Base-by-base conservation (phyloP, 2,888 invertebrate species). In the Napeogenes sylphis region DNA sequence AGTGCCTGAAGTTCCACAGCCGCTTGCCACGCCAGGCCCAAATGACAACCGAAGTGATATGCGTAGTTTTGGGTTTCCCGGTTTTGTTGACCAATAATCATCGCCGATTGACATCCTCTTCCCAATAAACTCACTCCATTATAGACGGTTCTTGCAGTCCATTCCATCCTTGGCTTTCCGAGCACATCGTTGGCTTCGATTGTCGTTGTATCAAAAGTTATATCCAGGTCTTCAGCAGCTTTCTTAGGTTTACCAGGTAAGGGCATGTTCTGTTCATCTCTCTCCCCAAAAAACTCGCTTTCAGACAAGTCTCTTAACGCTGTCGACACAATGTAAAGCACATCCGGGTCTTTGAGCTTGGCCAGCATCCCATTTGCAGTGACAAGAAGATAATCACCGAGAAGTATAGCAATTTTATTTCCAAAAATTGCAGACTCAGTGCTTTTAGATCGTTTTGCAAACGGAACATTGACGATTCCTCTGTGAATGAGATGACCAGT, bases 361-460 rank as follows among this genome's bases (percentile, higher is more conserved):
- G 97, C 96, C n/a, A 97, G 84, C 83, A 95, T 96, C 3, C 93
- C 92, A 74, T 95, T 96, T 33, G 96, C 96, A 72, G 94, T 96
- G 4, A 94, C 95, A 12, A 97, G 84, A 33, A 97, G 90, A 75
- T 96, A 97, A 80, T 97, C 97, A 2, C 96, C 97, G 65, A 95
- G 94, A 0, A 97, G 87, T 3, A 97, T 92, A 0, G 97, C 96
- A 67, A 97, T 95, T 90, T 97, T 97, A 75, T 97, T 97, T 0
- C 97, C 97, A 78, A 95, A 96, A 70, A 95, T 94, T 84, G 97
- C 94, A 56, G 96, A 95, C 67, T 93, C 93, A 2, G 92, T 91
- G 65, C 92, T 92, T 42, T 92, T 91, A 0, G 92, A 87, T 56
- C 93, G 86, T 56, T 92, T 89, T 57, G 93, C 90, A 32, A 85